phyloP scores from a whole-genome alignment of 2,113 vertebrate species.

The Grammomys dolichurus region DNA sequence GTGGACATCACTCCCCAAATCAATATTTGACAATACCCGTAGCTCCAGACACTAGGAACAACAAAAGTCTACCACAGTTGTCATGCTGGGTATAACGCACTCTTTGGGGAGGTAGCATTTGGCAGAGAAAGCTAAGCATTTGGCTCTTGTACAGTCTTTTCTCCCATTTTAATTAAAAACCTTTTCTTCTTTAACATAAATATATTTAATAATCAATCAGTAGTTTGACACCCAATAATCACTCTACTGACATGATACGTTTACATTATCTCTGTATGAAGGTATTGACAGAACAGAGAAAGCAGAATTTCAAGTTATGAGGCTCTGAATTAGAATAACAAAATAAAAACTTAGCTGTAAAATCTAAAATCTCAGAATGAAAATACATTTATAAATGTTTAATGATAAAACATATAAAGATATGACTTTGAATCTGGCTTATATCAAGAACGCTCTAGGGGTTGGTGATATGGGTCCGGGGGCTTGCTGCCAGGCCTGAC shows the following conservation, averaged over 20 bases:
- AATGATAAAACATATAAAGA: background rate
- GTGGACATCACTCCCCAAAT: background rate
- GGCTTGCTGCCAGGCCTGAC: background rate
- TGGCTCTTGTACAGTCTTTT: background rate
- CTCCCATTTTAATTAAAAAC: background rate
- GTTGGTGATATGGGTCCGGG: background rate
- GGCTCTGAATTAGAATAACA: background rate
- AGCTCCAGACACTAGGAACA: background rate
- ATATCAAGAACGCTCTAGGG: background rate
- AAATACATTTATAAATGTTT: background rate
- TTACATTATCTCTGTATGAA: background rate
- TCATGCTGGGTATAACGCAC: background rate
- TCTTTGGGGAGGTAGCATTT: background rate
- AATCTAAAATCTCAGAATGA: constrained; percentile 38
- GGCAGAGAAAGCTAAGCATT: background rate
- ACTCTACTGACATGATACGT: background rate
- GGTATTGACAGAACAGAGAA: background rate
- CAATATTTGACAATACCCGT: background rate
- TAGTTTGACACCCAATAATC: background rate
- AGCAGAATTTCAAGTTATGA: constrained; percentile 10
- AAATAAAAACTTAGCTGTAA: constrained; percentile 22
- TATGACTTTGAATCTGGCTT: background rate
- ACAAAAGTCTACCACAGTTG: background rate
- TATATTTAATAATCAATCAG: constrained; percentile 24
- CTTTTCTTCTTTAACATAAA: background rate